These are phyloP conservation scores for Amniataba percoides DNA, from an alignment of 2,797 vertebrate species.

Conservation along the genomic window DNA sequence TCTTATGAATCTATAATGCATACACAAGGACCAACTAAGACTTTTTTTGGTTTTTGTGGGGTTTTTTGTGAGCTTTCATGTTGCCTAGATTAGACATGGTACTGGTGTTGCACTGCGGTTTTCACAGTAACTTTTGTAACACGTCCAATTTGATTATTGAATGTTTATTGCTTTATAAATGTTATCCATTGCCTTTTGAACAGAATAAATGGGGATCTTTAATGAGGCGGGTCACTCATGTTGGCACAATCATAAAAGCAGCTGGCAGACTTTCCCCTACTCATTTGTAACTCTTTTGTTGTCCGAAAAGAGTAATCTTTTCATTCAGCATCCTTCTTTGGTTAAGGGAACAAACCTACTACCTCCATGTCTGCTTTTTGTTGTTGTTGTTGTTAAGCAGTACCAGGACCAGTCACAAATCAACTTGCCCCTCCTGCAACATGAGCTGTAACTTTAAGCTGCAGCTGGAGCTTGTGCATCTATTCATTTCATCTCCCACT, in stretches of 20 bases:
- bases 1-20: neutral
- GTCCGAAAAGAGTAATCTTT: conserved; percentile 16
- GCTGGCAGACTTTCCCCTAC: conserved; percentile 25
- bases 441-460: neutral
- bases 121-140: neutral
- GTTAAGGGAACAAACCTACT: too few relatives aligned
- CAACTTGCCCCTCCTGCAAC: conserved; percentile 7
- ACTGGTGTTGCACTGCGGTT: neutral
- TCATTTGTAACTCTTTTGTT: conserved; percentile 1
- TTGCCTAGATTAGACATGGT: too few relatives aligned
- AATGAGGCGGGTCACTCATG: conserved; percentile 21
- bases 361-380: conserved; percentile 4
- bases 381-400: conserved; percentile 28
- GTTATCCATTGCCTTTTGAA: conserved; percentile 14
- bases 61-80: too few relatives aligned
- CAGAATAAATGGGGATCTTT: conserved; percentile 5
- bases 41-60: too few relatives aligned
- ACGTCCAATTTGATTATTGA: neutral
- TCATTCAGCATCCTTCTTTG: neutral
- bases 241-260: conserved; percentile 30
- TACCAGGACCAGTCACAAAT: neutral
- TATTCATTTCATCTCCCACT: conserved; percentile 29
- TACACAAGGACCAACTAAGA: neutral
- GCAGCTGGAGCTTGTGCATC: conserved; percentile 2
- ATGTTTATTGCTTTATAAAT: conserved; percentile 17